phyloP scores from a whole-genome alignment of 2,113 vertebrate species.

The Malurus cyaneus region DNA sequence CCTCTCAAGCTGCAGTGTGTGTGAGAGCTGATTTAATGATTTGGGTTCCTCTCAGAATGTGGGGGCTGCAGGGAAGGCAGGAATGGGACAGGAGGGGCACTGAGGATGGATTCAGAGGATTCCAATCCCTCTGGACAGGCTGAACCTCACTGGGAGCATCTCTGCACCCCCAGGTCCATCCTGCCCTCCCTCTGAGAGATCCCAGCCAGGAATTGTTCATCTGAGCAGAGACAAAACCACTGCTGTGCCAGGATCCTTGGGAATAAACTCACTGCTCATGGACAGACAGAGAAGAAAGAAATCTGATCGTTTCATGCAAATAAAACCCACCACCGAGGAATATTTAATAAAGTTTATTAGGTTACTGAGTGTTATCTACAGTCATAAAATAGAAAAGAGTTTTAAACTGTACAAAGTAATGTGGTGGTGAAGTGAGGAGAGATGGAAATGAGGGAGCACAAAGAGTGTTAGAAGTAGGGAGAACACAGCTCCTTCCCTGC shows the following conservation, averaged over 20 bases:
- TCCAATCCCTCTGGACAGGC: background rate
- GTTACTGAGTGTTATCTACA: constrained; percentile 87
- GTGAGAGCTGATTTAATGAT: background rate
- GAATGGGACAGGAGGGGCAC: background rate
- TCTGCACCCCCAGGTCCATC: background rate
- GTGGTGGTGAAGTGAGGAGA: constrained; percentile 8
- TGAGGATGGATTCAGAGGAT: no score
- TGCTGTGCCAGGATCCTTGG: background rate
- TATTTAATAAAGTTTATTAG: constrained; percentile 91
- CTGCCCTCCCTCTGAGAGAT: no score
- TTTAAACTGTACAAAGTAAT: constrained; percentile 79
- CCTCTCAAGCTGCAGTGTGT: background rate
- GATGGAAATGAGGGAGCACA: background rate
- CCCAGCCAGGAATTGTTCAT: no score
- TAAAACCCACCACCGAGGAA: background rate
- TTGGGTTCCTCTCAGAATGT: background rate
- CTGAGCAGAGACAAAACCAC: background rate
- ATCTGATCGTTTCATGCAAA: background rate
- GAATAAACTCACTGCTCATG: background rate
- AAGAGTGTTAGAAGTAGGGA: background rate
- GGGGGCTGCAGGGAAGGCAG: background rate
- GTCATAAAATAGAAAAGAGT: constrained; percentile 81
- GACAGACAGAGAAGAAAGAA: rapidly evolving
- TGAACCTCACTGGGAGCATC: background rate
- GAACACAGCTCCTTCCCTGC: constrained; percentile 38